Evolutionary conservation across 1,140 invertebrate genomes (phyloP).

Genomic region (Drosophila subobscura): DNA sequence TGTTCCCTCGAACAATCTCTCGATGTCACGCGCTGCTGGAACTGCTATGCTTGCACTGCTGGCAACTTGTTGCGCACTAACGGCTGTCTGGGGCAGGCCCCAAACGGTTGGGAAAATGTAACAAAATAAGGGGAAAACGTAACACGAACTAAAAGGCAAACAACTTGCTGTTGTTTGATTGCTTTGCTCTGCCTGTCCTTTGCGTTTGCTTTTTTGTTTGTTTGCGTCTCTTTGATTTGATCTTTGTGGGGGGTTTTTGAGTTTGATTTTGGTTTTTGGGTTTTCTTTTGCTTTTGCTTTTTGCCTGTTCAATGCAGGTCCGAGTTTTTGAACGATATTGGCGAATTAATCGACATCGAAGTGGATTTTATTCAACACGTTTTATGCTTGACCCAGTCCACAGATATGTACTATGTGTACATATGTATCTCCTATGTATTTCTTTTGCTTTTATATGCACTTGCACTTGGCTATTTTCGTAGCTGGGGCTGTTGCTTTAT

Average conservation of each 20-base stretch:
- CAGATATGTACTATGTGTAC: slow-evolving; percentile 8
- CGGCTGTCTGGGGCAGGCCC: too few relatives aligned
- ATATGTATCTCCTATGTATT: not conserved
- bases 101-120: slow-evolving; percentile 48
- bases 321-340: slow-evolving; percentile 78
- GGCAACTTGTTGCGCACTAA: slow-evolving; percentile 11
- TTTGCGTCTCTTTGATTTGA: slow-evolving; percentile 1
- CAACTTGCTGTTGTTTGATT: slow-evolving; percentile 52
- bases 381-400: slow-evolving; percentile 11
- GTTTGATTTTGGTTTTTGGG: slow-evolving; percentile 9
- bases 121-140: slow-evolving; percentile 61
- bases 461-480: slow-evolving; percentile 57
- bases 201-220: slow-evolving; percentile 27
- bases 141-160: slow-evolving; percentile 76
- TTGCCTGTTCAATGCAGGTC: slow-evolving; percentile 83
- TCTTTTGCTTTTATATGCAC: slow-evolving; percentile 39
- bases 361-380: slow-evolving; percentile 66
- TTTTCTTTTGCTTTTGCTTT: slow-evolving; percentile 23
- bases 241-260: slow-evolving; percentile 5
- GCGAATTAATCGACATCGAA: slow-evolving; percentile 83
- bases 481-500: slow-evolving; percentile 5
- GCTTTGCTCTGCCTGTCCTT: slow-evolving; percentile 25
- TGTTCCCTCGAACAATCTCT: slow-evolving; percentile 12
- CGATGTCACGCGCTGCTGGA: slow-evolving; percentile 10
- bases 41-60: slow-evolving; percentile 56